These are phyloP conservation scores for Leucophora obtusa DNA, from an alignment of 2,888 invertebrate species.

Conservation along the genomic window DNA sequence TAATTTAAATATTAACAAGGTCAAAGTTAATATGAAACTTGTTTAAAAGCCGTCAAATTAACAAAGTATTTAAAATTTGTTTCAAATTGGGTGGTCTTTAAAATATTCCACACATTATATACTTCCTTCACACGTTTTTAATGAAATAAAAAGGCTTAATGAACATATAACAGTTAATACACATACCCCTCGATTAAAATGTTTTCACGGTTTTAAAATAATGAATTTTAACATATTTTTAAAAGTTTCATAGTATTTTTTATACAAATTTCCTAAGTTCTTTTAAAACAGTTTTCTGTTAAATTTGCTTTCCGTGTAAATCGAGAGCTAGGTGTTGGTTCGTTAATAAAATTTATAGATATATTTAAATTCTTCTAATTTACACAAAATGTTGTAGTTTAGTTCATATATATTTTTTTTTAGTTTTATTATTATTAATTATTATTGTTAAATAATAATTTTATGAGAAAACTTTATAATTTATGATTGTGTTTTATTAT, in stretches of 20 bases:
- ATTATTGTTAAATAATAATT: conserved; percentile 58
- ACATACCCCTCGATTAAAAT: no score
- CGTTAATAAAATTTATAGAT: conserved; percentile 25
- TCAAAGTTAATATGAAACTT: conserved; percentile 47
- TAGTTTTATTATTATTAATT: conserved; percentile 42
- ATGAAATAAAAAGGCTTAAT: neutral
- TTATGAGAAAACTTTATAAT: conserved; percentile 59
- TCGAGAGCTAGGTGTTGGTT: no score
- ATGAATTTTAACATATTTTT: no score
- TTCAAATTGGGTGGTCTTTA: conserved; percentile 41
- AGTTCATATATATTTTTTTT: conserved; percentile 23
- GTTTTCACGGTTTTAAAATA: no score
- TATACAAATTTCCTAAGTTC: no score
- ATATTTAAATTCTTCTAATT: conserved; percentile 40
- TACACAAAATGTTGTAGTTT: conserved; percentile 2
- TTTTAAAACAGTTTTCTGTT: no score
- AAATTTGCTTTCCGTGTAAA: no score
- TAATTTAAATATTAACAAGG: conserved; percentile 56
- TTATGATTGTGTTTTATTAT: conserved; percentile 45
- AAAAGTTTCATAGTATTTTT: no score
- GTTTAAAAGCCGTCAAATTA: conserved; percentile 16
- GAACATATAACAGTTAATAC: neutral
- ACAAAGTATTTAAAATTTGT: neutral
- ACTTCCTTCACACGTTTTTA: conserved; percentile 43
- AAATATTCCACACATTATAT: neutral